Evolutionary conservation across 1,140 invertebrate species (phyloP), one percentile per base, ranked within the genome.

Genomic region (Sycophaga agraensis): DNA sequence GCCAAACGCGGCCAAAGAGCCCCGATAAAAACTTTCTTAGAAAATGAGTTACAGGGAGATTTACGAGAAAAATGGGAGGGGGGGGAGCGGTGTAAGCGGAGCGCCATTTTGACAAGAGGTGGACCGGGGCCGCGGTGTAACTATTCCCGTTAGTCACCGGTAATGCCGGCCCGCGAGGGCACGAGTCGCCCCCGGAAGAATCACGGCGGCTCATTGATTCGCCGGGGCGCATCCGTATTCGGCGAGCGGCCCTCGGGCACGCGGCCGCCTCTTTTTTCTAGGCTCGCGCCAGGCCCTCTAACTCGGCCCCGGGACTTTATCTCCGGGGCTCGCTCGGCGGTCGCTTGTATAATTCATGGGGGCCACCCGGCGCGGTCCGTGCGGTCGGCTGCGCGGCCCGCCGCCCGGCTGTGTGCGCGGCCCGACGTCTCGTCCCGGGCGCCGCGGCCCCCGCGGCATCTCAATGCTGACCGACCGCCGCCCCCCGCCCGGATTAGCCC

Each of bases 271-370:
- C 64, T 59, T 59, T 55, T 45, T 43, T 34, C 43, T 14, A 58
- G 40, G 62, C 48, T 60, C 40, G 34, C 16, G 22, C 37, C 14
- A 7, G 9, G 45, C 9, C 17, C 40, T 9, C 46, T 58, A 57
- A 17, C 6, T 6, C 26, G 9, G n/a, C n/a, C n/a, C n/a, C n/a
- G n/a, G n/a, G n/a, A n/a, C n/a, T n/a, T n/a, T n/a, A n/a, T 12
- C 5, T 34, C 12, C 31, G 31, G n/a, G n/a, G n/a, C 17, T 14
- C 26, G 21, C 49, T 64, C 57, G 62, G 55, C 57, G 70, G 64
- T 73, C 70, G 69, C 73, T 78, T 79, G 77, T 79, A 81, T 81
- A 81, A 80, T 80, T 81, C 79, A 79, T 80, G 73, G 75, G 66
- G 73, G 28, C 69, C 70, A 71, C 69, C 66, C 67, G 66, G 50